Percentiles rank a stretch among this genome's conserved stretches.
phyloP scores from a whole-genome alignment of 2,797 vertebrate species.

The Poeciliopsis presidionis region DNA sequence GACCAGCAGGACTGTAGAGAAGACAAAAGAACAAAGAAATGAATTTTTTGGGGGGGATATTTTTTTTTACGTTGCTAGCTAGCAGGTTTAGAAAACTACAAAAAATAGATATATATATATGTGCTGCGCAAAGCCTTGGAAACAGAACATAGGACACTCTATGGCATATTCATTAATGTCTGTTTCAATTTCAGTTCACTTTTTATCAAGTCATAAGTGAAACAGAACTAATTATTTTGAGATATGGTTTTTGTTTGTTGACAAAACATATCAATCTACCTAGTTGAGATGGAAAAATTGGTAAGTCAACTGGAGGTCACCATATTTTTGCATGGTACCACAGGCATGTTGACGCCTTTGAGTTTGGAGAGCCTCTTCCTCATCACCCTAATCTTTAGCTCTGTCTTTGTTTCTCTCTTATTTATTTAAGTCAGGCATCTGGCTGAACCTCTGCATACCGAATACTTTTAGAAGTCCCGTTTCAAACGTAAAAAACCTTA shows the following conservation, averaged over 20 bases:
- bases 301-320: background rate
- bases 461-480: background rate
- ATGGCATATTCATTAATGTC: too few species aligned
- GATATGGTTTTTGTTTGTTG: too few species aligned
- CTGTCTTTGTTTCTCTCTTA: background rate
- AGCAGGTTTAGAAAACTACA: background rate
- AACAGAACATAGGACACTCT: background rate
- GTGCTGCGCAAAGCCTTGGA: background rate
- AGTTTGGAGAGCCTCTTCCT: background rate
- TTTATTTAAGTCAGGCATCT: background rate
- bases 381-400: background rate
- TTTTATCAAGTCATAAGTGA: too few species aligned
- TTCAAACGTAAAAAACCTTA: background rate
- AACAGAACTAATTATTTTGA: too few species aligned
- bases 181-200: too few species aligned
- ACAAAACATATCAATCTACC: too few species aligned
- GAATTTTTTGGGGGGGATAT: too few species aligned
- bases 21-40: background rate
- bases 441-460: background rate
- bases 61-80: background rate
- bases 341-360: background rate
- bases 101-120: too few species aligned
- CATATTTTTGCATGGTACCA: background rate
- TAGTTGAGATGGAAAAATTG: too few species aligned
- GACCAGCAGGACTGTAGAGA: slow-evolving; percentile 50